Percentiles rank a stretch among this genome's conserved stretches.
Evolutionary conservation across 2,113 vertebrate species (phyloP).

Genomic region (Vidua macroura): DNA sequence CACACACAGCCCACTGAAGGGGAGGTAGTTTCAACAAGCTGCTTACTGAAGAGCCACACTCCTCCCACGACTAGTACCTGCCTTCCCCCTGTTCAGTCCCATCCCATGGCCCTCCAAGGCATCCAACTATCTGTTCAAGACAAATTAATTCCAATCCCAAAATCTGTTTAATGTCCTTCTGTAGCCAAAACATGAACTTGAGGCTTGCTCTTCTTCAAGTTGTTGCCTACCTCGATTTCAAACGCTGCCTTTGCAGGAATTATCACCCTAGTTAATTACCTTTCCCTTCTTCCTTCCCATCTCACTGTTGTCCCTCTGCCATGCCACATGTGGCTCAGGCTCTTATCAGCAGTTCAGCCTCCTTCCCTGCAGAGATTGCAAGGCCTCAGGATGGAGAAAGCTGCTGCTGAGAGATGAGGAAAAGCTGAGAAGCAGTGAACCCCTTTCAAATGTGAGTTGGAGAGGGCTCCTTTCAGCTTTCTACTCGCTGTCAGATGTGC

Average conservation of each 20-base stretch:
- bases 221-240: background rate
- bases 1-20: rapidly evolving
- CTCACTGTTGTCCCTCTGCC: background rate
- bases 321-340: background rate
- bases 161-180: background rate
- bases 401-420: background rate
- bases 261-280: background rate
- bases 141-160: background rate
- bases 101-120: background rate
- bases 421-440: background rate
- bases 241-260: background rate
- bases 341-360: background rate
- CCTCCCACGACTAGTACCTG: background rate
- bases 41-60: background rate
- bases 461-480: background rate
- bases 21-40: background rate
- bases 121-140: background rate
- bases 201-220: background rate
- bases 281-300: background rate
- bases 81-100: background rate
- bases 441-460: background rate
- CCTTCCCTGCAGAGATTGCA: background rate
- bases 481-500: background rate
- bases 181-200: background rate
- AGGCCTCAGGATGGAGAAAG: background rate